phyloP scores from a whole-genome alignment of 35 echinoderm and acorn worm genomes.

The Lytechinus variegatus region DNA sequence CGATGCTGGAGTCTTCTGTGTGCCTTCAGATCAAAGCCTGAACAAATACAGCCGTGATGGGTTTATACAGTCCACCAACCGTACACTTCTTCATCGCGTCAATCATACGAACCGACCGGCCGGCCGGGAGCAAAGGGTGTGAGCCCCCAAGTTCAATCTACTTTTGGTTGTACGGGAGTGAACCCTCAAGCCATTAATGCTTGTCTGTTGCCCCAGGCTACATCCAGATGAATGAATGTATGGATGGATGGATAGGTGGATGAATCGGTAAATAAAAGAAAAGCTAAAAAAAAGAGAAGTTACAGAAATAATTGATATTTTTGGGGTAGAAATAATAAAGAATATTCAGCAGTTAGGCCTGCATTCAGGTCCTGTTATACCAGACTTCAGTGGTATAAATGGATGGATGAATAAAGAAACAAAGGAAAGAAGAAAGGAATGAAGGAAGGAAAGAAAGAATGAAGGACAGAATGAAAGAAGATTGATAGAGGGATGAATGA shows the following conservation, averaged over 20 bases:
- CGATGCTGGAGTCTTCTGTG: conserved; percentile 49
- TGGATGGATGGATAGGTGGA: not conserved
- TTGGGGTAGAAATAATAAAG: too few species aligned
- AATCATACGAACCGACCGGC: conserved; percentile 40
- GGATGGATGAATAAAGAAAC: too few species aligned
- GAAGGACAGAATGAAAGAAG: not conserved
- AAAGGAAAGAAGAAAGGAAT: not conserved
- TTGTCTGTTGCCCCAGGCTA: conserved; percentile 23
- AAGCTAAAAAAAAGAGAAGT: not conserved
- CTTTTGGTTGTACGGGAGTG: conserved; percentile 60
- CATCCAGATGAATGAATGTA: not conserved
- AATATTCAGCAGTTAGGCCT: too few species aligned
- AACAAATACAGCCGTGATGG: conserved; percentile 73
- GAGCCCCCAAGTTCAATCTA: conserved; percentile 56
- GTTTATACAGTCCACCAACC: conserved; percentile 69
- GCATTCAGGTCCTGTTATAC: too few species aligned
- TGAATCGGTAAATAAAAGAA: not conserved
- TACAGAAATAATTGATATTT: too few species aligned
- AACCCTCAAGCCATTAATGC: conserved; percentile 50
- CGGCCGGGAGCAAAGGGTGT: conserved; percentile 46
- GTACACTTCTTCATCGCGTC: conserved; percentile 56
- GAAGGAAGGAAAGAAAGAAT: not conserved
- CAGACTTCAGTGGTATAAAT: too few species aligned
- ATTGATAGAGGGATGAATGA: not conserved
- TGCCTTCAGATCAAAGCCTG: conserved; percentile 61